Conservation (phyloP, 2,888 invertebrate species). For the Coenonympha arcania region DNA sequence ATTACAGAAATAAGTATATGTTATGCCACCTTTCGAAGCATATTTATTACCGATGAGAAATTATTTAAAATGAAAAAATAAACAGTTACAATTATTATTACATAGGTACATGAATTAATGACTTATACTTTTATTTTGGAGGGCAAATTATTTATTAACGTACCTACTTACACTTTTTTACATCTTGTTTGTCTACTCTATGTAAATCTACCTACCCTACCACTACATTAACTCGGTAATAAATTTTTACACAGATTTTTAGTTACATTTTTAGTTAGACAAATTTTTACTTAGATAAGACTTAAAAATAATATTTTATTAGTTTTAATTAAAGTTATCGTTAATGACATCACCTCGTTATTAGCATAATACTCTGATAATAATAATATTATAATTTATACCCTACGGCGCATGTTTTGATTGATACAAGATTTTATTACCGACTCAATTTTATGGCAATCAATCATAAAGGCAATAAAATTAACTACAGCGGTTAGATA, state of each 20-base stretch:
- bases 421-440: conserved; percentile 27
- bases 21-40: too few relatives aligned
- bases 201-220: not conserved
- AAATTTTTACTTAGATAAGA: conserved; percentile 5
- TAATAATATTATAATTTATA: conserved; percentile 6
- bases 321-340: conserved; percentile 9
- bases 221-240: conserved; percentile 1
- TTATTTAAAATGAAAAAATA: not conserved
- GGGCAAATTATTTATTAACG: too few relatives aligned
- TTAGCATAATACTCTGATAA: conserved; percentile 1
- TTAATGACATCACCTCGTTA: conserved; percentile 6
- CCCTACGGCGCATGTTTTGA: conserved; percentile 9
- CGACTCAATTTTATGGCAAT: conserved; percentile 43
- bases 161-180: not conserved
- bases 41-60: too few relatives aligned
- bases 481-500: conserved; percentile 40
- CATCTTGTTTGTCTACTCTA: not conserved
- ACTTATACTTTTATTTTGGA: not conserved
- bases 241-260: conserved; percentile 10
- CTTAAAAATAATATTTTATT: conserved; percentile 2
- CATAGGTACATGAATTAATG: not conserved
- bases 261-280: too few relatives aligned
- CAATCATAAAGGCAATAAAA: conserved; percentile 48
- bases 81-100: not conserved
- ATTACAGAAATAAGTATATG: too few relatives aligned